phyloP scores from a whole-genome alignment of 2,888 invertebrate species.

The Meta bourneti region DNA sequence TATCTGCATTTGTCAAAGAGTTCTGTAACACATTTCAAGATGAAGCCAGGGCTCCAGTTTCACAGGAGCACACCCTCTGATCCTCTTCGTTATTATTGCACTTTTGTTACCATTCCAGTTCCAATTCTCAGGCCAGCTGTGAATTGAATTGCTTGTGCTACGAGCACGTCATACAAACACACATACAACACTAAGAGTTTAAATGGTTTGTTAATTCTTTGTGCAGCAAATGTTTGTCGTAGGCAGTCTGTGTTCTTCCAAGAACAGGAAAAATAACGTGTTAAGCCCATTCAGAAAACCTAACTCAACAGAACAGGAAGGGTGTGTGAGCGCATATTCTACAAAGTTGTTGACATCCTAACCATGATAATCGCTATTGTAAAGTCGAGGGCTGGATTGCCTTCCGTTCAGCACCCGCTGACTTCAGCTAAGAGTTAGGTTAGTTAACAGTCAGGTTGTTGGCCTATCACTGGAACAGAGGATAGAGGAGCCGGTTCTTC shows the following conservation, averaged over 20 bases:
- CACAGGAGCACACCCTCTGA: background rate
- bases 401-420: constrained; percentile 6
- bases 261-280: constrained; percentile 26
- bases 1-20: constrained; percentile 14
- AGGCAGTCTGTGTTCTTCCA: constrained; percentile 8
- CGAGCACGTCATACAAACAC: constrained; percentile 53
- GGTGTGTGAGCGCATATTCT: constrained; percentile 25
- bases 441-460: too few relatives aligned
- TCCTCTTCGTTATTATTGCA: constrained; percentile 46
- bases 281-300: constrained; percentile 29
- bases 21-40: constrained; percentile 17
- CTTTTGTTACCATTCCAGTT: constrained; percentile 29
- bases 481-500: too few relatives aligned
- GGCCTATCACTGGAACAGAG: too few relatives aligned
- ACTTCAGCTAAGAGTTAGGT: background rate
- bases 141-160: constrained; percentile 62
- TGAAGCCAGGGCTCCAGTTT: constrained; percentile 1
- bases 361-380: background rate
- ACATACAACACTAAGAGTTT: constrained; percentile 64
- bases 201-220: constrained; percentile 55
- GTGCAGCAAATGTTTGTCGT: constrained; percentile 44
- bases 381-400: background rate
- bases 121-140: constrained; percentile 73
- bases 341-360: constrained; percentile 24
- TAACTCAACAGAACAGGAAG: constrained; percentile 11